Percentiles rank a stretch among this genome's conserved stretches.
Evolutionary conservation across 2,113 vertebrate genomes (phyloP).

Genomic region (Cebus imitator): DNA sequence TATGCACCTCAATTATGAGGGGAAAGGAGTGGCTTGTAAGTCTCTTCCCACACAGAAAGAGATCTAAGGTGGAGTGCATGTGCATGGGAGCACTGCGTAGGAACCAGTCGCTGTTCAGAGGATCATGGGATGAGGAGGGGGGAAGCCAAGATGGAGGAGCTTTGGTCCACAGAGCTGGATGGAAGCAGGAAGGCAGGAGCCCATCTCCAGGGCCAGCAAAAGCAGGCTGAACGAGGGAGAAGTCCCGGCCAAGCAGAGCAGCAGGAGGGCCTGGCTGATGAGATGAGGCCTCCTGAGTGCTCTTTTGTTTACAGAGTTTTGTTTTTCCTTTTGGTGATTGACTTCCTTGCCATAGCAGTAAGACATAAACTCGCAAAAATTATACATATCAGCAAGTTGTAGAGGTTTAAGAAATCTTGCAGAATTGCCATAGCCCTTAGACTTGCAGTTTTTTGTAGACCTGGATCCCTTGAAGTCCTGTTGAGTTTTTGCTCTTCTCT

Average conservation of each 20-base stretch:
- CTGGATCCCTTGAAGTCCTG: background rate
- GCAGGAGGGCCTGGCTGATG: background rate
- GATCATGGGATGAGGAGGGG: accelerated
- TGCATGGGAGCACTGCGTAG: background rate
- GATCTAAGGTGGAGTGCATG: background rate
- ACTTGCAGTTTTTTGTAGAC: background rate
- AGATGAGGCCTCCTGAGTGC: background rate
- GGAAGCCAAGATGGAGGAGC: background rate
- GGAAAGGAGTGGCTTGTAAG: background rate
- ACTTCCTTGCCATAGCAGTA: background rate
- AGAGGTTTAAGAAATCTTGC: background rate
- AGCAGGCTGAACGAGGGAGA: background rate
- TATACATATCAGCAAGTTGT: background rate
- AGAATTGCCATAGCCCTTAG: background rate
- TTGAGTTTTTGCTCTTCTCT: background rate
- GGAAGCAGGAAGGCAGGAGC: background rate
- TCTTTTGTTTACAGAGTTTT: background rate
- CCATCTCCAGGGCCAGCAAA: no score
- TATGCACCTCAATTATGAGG: background rate
- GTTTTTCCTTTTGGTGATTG: background rate
- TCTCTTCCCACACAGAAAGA: background rate
- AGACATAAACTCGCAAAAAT: background rate
- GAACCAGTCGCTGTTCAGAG: no score
- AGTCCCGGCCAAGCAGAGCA: background rate
- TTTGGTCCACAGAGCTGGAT: background rate